These are phyloP conservation scores for Heliothis virescens DNA, from an alignment of 1,140 invertebrate genomes.

Conservation along the genomic window DNA sequence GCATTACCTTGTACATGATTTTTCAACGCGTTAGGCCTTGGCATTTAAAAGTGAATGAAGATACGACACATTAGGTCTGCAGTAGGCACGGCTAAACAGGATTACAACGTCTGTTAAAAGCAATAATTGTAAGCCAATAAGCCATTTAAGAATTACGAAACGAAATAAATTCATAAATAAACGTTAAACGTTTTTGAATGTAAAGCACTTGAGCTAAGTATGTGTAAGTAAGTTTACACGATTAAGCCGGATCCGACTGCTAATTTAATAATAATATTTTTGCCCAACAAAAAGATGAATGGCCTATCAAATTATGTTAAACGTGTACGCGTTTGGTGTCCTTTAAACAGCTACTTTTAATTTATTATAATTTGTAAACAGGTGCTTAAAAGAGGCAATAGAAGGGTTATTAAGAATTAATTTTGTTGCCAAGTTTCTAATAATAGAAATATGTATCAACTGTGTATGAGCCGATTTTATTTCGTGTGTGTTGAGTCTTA, in stretches of 20 bases:
- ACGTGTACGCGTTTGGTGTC: not conserved
- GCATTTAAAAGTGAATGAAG: conserved; percentile 68
- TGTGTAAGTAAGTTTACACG: not conserved
- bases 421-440: conserved; percentile 1
- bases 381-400: not conserved
- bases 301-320: conserved; percentile 21
- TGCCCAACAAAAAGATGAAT: not conserved
- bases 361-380: conserved; percentile 1
- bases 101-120: conserved; percentile 52
- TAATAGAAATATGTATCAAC: not conserved
- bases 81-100: conserved; percentile 47
- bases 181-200: not conserved
- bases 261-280: conserved; percentile 11
- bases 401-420: not conserved
- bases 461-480: too few species aligned
- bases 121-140: conserved; percentile 60
- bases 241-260: not conserved
- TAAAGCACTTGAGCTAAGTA: not conserved
- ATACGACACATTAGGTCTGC: conserved; percentile 60
- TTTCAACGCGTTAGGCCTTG: conserved; percentile 62
- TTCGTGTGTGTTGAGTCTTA: too few species aligned
- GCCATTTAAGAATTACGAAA: conserved; percentile 53
- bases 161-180: conserved; percentile 35
- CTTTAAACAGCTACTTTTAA: conserved; percentile 27
- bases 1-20: conserved; percentile 56